Base-by-base conservation (phyloP, 1,140 invertebrate genomes). In the Drosophila pallidifrons region DNA sequence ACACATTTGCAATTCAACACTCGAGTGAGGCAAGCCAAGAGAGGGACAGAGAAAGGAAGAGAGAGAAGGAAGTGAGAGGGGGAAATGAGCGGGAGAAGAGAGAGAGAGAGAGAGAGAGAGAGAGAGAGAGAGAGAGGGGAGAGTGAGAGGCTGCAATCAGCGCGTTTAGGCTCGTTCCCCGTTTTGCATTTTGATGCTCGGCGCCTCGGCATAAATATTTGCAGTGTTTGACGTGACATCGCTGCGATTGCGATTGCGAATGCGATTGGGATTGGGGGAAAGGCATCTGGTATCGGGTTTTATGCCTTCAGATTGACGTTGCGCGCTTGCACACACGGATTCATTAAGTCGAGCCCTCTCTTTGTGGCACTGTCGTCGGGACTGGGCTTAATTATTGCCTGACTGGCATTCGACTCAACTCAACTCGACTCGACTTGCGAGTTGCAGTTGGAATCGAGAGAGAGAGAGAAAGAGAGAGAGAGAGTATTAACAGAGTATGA, bases 1-100 rank as follows among this genome's bases (percentile, higher is more conserved):
- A 88, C 85, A 89, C 85, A 88, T 88, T 88, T 88, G 85, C 85
- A 88, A 88, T 88, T 89, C 85, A 89, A 89, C 85, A 85, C 81
- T 88, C 75, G 81, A 89, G 72, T 15, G 10, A 51, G 55, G 3
- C 5, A 74, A 75, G 54, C 8, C 20, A 25, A 25, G 20, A 25
- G 20, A 25, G 20, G 20, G 20, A 25, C 20, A 3, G 20, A 25
- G 20, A 25, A 25, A 25, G 20, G 3, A 41, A 10, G 8, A 10
- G 38, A 10, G 8, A 49, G 69, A 61, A 54, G 74, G 13, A 41
- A 35, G 10, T 3, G 45, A 1, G 11, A n/a, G n/a, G 30, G 20
- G 30, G 46, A 13, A 20, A 8, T 13, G 30, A n/a, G n/a, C 15
- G 46, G 30, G 57, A 54, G 0, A 28, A 20, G 46, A n/a, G n/a